These are phyloP conservation scores for Neotoma lepida DNA, from an alignment of 2,113 vertebrate genomes.

Conservation along the genomic window DNA sequence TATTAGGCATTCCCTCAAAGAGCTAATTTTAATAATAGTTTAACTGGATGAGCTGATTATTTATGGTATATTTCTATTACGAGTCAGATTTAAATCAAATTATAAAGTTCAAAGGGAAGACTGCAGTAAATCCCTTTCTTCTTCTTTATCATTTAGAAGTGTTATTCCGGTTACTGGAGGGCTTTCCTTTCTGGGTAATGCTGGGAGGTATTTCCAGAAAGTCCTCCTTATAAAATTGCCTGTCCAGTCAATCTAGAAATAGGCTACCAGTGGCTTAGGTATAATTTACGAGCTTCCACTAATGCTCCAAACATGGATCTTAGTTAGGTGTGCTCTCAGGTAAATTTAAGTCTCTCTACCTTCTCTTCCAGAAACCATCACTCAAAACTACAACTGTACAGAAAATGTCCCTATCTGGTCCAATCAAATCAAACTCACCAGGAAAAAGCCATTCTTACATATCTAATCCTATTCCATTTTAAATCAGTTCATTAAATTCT, in stretches of 20 bases:
- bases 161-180: conserved; percentile 4
- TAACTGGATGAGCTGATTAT: background rate
- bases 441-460: conserved; percentile 79
- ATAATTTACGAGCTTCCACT: conserved; percentile 61
- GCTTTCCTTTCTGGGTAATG: conserved; percentile 10
- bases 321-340: conserved; percentile 72
- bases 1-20: background rate
- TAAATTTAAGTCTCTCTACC: conserved; percentile 67
- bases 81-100: conserved; percentile 47
- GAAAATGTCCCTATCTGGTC: conserved; percentile 77
- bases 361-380: conserved; percentile 51
- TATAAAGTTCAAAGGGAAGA: background rate
- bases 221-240: conserved; percentile 27
- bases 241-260: conserved; percentile 50
- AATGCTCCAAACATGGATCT: conserved; percentile 14
- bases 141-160: conserved; percentile 38
- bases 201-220: conserved; percentile 64
- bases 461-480: conserved; percentile 79
- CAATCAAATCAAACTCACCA: conserved; percentile 82
- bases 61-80: background rate
- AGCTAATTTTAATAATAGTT: conserved; percentile 28
- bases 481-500: conserved; percentile 79
- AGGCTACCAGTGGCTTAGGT: conserved; percentile 50
- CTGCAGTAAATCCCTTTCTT: background rate
- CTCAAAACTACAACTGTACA: conserved; percentile 68